Evolutionary conservation across 2,888 invertebrate species (phyloP).

Genomic region (Pinctada fucata): DNA sequence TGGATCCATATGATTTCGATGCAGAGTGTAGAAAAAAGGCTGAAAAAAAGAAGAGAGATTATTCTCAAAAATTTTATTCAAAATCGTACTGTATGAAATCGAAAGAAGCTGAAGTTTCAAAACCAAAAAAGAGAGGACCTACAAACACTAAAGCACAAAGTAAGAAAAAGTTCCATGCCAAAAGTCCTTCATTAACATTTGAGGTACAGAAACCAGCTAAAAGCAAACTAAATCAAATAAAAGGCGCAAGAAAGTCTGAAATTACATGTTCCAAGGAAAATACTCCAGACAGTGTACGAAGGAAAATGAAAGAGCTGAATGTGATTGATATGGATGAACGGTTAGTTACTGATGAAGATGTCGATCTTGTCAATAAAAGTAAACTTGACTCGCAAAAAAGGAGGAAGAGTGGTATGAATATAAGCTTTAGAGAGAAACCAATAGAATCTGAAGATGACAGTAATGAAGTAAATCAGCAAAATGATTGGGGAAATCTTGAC

Average conservation of each 20-base stretch:
- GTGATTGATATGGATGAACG: background rate
- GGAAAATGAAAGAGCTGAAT: background rate
- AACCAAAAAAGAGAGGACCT: background rate
- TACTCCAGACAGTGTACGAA: background rate
- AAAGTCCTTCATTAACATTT: background rate
- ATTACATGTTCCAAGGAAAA: background rate
- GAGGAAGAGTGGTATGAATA: too few species aligned
- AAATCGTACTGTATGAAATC: background rate
- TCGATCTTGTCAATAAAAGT: background rate
- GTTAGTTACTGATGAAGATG: background rate
- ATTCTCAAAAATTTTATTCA: background rate
- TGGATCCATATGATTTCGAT: constrained; percentile 63
- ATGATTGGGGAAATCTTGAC: too few species aligned
- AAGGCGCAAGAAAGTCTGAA: background rate
- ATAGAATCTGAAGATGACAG: constrained; percentile 8
- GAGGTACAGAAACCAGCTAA: background rate
- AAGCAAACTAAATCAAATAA: background rate
- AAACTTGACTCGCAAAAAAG: too few species aligned
- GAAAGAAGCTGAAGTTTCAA: background rate
- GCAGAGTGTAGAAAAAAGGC: constrained; percentile 43
- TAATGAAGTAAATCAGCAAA: background rate
- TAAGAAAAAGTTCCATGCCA: background rate
- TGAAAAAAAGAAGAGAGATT: background rate
- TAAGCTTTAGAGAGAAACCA: too few species aligned
- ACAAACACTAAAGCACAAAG: background rate